Conservation (phyloP, 2,888 invertebrate species). For the Podotricha telesiphe region DNA sequence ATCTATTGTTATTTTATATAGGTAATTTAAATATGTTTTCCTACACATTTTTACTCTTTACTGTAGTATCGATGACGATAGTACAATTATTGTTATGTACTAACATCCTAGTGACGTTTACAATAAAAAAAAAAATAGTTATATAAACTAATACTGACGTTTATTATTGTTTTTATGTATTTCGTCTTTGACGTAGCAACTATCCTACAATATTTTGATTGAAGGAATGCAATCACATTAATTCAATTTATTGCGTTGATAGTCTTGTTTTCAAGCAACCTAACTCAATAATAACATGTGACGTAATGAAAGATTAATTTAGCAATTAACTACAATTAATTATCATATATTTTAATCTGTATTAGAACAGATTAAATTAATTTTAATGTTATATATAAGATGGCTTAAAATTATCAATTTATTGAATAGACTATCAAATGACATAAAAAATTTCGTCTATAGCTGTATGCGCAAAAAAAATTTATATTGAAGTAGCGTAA, state of each 20-base stretch:
- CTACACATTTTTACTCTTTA: neutral
- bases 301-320: slow-evolving; percentile 3
- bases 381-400: neutral
- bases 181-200: slow-evolving; percentile 38
- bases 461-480: neutral
- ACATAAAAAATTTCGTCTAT: neutral
- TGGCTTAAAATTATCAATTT: too few species aligned
- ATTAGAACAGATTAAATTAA: too few species aligned
- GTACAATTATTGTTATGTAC: neutral
- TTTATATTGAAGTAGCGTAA: neutral
- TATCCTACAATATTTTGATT: slow-evolving; percentile 41
- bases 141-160: neutral
- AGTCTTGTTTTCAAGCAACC: slow-evolving; percentile 41
- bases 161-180: slow-evolving; percentile 21
- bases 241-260: slow-evolving; percentile 35
- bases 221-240: slow-evolving; percentile 29
- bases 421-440: too few species aligned
- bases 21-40: too few species aligned
- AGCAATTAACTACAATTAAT: slow-evolving; percentile 1
- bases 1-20: too few species aligned
- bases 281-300: slow-evolving; percentile 29
- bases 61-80: neutral
- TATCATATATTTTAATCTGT: neutral
- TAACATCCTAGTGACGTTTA: too few species aligned
- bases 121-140: neutral